Evolutionary conservation across 2,888 invertebrate genomes (phyloP).

Genomic region (Drosophila aldrichi): DNA sequence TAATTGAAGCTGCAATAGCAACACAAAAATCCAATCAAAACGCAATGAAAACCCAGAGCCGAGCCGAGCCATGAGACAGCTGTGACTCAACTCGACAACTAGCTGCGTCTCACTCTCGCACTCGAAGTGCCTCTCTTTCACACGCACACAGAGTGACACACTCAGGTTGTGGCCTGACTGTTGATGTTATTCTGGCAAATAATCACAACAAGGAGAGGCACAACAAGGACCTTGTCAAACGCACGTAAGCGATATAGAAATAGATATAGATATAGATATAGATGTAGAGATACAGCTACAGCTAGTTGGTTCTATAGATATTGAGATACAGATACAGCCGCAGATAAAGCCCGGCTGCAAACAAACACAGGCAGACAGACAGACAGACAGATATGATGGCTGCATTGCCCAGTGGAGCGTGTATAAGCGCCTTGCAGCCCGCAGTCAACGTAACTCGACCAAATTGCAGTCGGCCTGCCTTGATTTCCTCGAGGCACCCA

Average conservation of each 20-base stretch:
- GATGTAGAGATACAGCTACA: constrained; percentile 10
- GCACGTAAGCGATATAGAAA: constrained; percentile 71
- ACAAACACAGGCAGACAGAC: constrained; percentile 28
- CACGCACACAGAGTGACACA: not conserved
- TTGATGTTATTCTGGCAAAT: constrained; percentile 77
- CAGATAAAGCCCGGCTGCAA: constrained; percentile 59
- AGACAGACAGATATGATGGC: constrained; percentile 41
- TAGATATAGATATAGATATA: constrained; percentile 20
- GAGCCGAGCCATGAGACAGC: constrained; percentile 37
- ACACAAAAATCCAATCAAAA: constrained; percentile 79
- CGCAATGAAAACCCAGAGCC: constrained; percentile 66
- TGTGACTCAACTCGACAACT: constrained; percentile 35
- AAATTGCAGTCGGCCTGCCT: constrained; percentile 59
- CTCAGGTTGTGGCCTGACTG: constrained; percentile 42
- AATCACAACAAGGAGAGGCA: constrained; percentile 60
- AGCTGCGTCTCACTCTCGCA: constrained; percentile 3
- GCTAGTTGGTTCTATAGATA: constrained; percentile 37
- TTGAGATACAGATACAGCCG: constrained; percentile 54
- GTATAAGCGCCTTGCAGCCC: constrained; percentile 42
- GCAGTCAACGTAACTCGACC: constrained; percentile 38
- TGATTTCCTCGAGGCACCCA: constrained; percentile 41
- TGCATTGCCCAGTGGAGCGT: constrained; percentile 65
- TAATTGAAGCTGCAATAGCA: constrained; percentile 73
- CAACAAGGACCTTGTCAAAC: constrained; percentile 73
- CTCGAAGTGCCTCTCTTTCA: constrained; percentile 4